Percentiles rank a stretch among this genome's conserved stretches.
phyloP scores from a whole-genome alignment of 2,113 vertebrate species.

The Buteo buteo region DNA sequence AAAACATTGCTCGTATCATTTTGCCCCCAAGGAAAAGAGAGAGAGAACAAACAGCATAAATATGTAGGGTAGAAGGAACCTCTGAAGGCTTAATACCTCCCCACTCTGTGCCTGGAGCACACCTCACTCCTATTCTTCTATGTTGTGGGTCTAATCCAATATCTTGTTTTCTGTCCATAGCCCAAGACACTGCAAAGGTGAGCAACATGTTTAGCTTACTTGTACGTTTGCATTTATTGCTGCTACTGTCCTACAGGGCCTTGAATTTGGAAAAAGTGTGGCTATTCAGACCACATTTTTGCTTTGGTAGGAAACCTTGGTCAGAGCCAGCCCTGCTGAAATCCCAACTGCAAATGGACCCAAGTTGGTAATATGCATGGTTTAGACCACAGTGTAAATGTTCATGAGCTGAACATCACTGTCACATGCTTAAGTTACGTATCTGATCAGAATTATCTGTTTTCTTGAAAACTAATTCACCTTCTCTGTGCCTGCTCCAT shows the following conservation, averaged over 20 bases:
- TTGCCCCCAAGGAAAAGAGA: not conserved
- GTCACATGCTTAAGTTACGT: not conserved
- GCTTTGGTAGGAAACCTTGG: not conserved
- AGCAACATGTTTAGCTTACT: not conserved
- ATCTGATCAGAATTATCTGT: not conserved
- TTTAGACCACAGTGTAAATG: not conserved
- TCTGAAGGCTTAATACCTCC: not conserved
- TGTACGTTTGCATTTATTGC: not conserved
- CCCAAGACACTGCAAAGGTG: not conserved
- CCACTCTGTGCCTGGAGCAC: not conserved
- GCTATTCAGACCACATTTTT: not conserved
- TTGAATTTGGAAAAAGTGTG: not conserved
- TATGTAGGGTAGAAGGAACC: not conserved
- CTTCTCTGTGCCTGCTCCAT: not conserved
- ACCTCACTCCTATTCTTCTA: not conserved
- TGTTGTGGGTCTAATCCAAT: not conserved
- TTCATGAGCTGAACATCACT: not conserved
- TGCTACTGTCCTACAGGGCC: not conserved
- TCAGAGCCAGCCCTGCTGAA: not conserved
- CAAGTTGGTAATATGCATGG: not conserved
- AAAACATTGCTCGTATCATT: not conserved
- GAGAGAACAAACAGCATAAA: not conserved
- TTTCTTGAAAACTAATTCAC: not conserved
- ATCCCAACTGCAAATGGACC: not conserved
- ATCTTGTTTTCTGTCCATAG: not conserved